phyloP scores from a whole-genome alignment of 64 coral and sea anemone genomes.

The Pachyseris speciosa region DNA sequence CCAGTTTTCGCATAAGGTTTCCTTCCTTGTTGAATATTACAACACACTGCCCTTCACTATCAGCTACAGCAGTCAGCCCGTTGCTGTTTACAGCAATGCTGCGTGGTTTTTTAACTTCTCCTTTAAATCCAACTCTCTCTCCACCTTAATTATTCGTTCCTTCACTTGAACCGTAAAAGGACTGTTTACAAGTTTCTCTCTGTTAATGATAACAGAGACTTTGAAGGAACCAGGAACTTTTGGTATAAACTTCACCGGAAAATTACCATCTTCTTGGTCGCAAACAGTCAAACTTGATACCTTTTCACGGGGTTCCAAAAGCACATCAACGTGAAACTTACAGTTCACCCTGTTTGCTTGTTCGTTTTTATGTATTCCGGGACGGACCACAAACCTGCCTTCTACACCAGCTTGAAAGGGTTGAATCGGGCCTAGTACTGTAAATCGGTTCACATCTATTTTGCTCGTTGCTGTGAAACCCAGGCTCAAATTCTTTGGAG shows the following conservation, averaged over 20 bases:
- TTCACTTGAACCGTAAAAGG: neutral
- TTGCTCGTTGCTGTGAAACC: neutral
- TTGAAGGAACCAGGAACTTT: neutral
- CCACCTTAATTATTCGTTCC: neutral
- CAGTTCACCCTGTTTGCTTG: fast-evolving
- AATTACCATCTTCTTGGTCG: neutral
- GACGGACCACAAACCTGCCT: neutral
- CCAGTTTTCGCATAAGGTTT: neutral
- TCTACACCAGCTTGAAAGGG: neutral
- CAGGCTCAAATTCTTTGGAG: neutral
- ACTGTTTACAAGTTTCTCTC: neutral
- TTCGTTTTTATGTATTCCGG: neutral
- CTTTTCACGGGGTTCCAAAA: neutral
- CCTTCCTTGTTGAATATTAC: neutral
- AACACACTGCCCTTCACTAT: neutral
- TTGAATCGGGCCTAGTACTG: neutral
- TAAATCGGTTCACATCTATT: neutral
- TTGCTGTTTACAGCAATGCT: neutral
- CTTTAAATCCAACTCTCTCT: neutral
- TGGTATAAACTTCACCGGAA: neutral
- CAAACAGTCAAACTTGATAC: neutral
- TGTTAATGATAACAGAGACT: neutral
- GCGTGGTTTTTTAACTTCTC: neutral
- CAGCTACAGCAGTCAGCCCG: neutral
- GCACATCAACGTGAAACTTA: neutral